These are phyloP conservation scores for Scalopus aquaticus DNA, from an alignment of 2,113 vertebrate genomes.

Conservation along the genomic window DNA sequence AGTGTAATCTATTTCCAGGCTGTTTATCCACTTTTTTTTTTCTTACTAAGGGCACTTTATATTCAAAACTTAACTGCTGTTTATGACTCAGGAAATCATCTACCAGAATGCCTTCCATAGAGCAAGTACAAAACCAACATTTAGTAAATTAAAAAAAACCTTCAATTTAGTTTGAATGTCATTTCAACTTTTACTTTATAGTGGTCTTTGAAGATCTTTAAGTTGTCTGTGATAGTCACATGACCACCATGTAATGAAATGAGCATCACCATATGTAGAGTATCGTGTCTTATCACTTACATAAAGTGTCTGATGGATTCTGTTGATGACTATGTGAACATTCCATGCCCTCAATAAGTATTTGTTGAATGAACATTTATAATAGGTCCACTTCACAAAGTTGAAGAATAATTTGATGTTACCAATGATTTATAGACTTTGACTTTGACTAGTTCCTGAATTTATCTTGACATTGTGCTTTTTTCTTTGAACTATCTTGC, in stretches of 20 bases:
- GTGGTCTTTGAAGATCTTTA: neutral
- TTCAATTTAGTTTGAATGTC: neutral
- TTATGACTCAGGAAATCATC: neutral
- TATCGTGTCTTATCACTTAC: neutral
- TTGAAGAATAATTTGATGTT: conserved; percentile 43
- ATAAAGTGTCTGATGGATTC: neutral
- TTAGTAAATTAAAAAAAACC: neutral
- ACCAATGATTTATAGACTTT: conserved; percentile 51
- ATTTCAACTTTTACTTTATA: conserved; percentile 2
- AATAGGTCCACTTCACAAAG: conserved; percentile 1
- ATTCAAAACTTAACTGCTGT: neutral
- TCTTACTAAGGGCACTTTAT: neutral
- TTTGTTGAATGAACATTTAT: conserved; percentile 53
- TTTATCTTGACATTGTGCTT: conserved; percentile 33
- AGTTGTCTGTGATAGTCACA: neutral
- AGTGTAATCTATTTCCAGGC: neutral
- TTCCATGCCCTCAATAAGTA: conserved; percentile 24
- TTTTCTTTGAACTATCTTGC: conserved; percentile 38
- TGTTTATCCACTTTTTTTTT: neutral
- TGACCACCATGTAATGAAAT: neutral
- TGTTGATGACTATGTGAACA: neutral
- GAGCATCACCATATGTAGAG: neutral
- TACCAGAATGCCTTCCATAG: neutral
- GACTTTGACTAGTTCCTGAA: conserved; percentile 42
- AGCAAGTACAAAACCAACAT: neutral